A percentile compares a stretch with the other conserved stretches of the same genome.
Evolutionary conservation across 2,113 vertebrate species (phyloP).

Genomic region (Mormyrus iriodes): DNA sequence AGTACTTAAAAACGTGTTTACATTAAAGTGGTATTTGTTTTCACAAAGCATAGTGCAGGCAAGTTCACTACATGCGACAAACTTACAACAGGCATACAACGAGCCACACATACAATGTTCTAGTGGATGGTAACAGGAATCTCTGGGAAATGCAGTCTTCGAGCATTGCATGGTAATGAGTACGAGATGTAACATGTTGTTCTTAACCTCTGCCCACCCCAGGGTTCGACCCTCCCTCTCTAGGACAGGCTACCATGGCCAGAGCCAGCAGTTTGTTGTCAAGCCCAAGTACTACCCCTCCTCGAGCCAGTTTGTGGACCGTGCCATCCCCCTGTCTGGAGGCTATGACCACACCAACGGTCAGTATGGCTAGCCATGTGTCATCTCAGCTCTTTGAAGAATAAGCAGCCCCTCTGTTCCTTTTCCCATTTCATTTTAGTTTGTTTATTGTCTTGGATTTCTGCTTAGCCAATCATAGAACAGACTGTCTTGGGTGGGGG

Average conservation of each 20-base stretch:
- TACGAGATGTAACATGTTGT: conserved; percentile 4
- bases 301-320: conserved; percentile 67
- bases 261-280: conserved; percentile 78
- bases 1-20: too few relatives aligned
- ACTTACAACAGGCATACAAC: neutral
- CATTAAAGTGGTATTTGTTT: neutral
- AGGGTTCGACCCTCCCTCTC: conserved; percentile 73
- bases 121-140: neutral
- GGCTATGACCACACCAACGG: conserved; percentile 63
- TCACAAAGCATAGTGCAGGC: neutral
- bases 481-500: neutral
- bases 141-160: neutral
- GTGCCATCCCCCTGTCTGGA: conserved; percentile 70
- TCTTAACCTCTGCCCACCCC: conserved; percentile 28
- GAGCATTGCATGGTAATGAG: neutral
- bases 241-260: conserved; percentile 71
- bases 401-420: neutral
- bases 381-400: neutral
- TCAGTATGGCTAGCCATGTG: conserved; percentile 40
- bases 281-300: conserved; percentile 85
- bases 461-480: neutral
- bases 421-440: neutral
- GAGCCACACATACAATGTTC: neutral
- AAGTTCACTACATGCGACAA: neutral
- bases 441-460: neutral